These are phyloP conservation scores for Xestia ashworthii DNA, from an alignment of 2,888 invertebrate species.

Conservation along the genomic window DNA sequence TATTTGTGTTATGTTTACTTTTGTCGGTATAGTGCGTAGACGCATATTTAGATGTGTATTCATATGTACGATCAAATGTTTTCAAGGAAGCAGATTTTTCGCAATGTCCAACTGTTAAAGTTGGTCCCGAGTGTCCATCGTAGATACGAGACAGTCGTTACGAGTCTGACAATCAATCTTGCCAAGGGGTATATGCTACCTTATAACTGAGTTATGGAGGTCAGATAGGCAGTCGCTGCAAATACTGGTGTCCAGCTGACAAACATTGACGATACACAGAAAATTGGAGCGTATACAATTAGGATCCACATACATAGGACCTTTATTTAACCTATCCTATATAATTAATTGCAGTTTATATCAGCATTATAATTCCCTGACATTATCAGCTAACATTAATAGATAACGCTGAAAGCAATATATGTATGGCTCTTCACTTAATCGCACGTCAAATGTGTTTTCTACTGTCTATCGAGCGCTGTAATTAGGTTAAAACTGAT, in stretches of 20 bases:
- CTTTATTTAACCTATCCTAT: neutral
- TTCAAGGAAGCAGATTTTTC: neutral
- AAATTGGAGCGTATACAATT: neutral
- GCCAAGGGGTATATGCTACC: neutral
- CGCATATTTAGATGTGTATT: neutral
- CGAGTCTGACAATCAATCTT: neutral
- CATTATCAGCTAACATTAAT: neutral
- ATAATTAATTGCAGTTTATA: neutral
- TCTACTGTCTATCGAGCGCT: conserved; percentile 5
- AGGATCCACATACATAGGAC: neutral
- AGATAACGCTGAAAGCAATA: neutral
- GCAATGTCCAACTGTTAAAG: neutral
- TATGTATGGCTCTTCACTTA: neutral
- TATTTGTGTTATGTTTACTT: conserved; percentile 45
- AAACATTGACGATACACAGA: neutral
- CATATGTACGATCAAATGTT: neutral
- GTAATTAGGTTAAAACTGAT: conserved; percentile 36
- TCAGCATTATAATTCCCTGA: neutral
- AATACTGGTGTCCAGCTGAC: neutral
- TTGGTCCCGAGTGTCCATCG: neutral
- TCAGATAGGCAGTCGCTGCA: neutral
- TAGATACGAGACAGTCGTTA: neutral
- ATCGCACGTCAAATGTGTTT: conserved; percentile 24
- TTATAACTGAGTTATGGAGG: neutral
- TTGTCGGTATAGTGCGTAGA: neutral